Base-by-base conservation (phyloP, 1,140 invertebrate genomes). In the Pristionchus pacificus region DNA sequence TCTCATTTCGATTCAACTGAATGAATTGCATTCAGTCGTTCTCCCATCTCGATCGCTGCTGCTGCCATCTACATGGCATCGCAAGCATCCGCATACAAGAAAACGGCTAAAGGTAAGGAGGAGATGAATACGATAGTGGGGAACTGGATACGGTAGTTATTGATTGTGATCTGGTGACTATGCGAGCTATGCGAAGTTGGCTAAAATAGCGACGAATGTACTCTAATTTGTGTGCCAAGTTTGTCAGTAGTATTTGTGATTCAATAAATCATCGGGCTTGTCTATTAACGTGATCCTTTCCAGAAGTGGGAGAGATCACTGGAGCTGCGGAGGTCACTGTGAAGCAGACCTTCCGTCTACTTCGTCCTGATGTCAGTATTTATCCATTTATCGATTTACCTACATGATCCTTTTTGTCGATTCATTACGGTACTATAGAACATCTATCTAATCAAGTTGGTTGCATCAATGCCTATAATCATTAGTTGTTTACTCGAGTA, bases 51-150 rank as follows among this genome's bases (percentile, higher is more conserved):
- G 0, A 94, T 99, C 1, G 93, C 97, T 0, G 97, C 97, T 38
- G 96, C 97, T 60, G 95, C 97, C 61, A 99, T 99, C 80, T 99
- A 98, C 82, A 98, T 99, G 95, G 96, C 97, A 0, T 97, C 93
- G 57, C 93, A 95, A 86, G 93, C 94, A 2, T 97, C 95, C 0
- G 93, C 93, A 77, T 91, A 93, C 76, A 97, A 97, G 85, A 89
- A 91, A 33, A 27, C 33, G 15, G 71, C 70, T 14, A 75, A 74
- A 57, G 69, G 60, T 74, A 24, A 72, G 38, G 6, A 49, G 38
- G 19, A 49, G 38, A 6, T 49, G 38, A 49, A 49, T 10, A 49
- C 19, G 38, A 49, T 49, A n/a, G n/a, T n/a, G n/a, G n/a, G n/a
- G n/a, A n/a, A n/a, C n/a, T n/a, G n/a, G n/a, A n/a, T n/a, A n/a